A percentile compares a stretch with the other conserved stretches of the same genome.
These are phyloP conservation scores for Dromiciops gliroides DNA, from an alignment of 2,113 vertebrate genomes.

Conservation along the genomic window DNA sequence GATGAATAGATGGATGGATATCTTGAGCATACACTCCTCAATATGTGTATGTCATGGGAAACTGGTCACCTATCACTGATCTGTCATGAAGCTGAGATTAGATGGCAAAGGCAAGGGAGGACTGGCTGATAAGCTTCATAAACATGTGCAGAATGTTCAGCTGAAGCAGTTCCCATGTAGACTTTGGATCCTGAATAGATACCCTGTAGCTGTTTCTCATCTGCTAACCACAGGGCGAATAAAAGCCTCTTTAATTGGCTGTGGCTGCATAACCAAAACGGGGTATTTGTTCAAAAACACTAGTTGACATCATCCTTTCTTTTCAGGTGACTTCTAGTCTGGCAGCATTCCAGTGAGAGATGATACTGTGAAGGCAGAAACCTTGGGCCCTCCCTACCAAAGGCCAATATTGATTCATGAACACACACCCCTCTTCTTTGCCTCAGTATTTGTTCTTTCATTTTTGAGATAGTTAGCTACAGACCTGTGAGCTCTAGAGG, in stretches of 20 bases:
- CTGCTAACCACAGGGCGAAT: background rate
- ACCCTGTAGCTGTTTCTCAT: background rate
- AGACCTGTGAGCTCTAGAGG: background rate
- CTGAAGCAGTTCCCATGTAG: background rate
- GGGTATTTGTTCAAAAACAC: background rate
- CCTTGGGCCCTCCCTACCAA: background rate
- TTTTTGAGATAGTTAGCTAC: background rate
- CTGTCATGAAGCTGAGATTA: background rate
- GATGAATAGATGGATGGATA: background rate
- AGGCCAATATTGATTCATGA: background rate
- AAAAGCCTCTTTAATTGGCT: background rate
- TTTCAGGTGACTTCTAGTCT: background rate
- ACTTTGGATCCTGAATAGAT: background rate
- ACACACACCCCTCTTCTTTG: background rate
- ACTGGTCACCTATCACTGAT: background rate
- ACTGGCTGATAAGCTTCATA: background rate
- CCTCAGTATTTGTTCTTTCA: background rate
- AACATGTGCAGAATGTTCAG: background rate
- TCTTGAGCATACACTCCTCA: background rate
- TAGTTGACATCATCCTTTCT: background rate
- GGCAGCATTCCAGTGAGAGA: background rate
- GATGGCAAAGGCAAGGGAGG: background rate
- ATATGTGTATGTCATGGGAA: background rate
- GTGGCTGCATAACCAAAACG: background rate
- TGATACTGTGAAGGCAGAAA: background rate